Evolutionary conservation across 1,140 invertebrate species (phyloP).

Genomic region (Drosophila seguyi): DNA sequence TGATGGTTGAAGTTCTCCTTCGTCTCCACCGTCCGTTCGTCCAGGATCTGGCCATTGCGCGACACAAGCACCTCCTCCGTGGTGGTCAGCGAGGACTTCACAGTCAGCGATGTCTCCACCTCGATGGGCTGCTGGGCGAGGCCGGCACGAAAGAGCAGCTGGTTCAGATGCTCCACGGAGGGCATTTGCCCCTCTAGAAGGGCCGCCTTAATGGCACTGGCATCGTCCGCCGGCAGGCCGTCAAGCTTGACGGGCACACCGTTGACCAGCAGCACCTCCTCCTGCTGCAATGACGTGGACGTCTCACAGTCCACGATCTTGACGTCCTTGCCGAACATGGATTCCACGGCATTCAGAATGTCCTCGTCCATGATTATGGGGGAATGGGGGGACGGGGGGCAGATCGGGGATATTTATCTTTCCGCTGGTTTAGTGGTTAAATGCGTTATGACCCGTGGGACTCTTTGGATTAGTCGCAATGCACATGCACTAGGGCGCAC

Average conservation of each 20-base stretch:
- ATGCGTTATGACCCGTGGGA: conserved; percentile 73
- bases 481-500: conserved; percentile 63
- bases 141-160: conserved; percentile 89
- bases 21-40: conserved; percentile 90
- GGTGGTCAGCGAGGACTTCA: conserved; percentile 90
- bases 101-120: conserved; percentile 90
- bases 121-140: conserved; percentile 90
- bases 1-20: conserved; percentile 91
- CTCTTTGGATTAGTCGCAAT: conserved; percentile 79
- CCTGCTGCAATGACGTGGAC: conserved; percentile 89
- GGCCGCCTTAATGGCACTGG: conserved; percentile 89
- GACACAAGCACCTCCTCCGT: conserved; percentile 91
- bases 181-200: conserved; percentile 90
- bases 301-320: conserved; percentile 92
- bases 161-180: conserved; percentile 90
- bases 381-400: conserved; percentile 8
- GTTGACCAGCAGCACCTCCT: conserved; percentile 91
- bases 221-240: conserved; percentile 87
- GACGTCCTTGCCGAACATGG: conserved; percentile 90
- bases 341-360: conserved; percentile 92
- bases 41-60: conserved; percentile 89
- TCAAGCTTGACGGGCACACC: conserved; percentile 90
- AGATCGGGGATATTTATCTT: conserved; percentile 34
- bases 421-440: conserved; percentile 58
- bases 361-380: conserved; percentile 89